Percentiles rank a stretch among this genome's conserved stretches.
Conservation (phyloP, 2,113 vertebrate genomes). For the Cyanoderma ruficeps region DNA sequence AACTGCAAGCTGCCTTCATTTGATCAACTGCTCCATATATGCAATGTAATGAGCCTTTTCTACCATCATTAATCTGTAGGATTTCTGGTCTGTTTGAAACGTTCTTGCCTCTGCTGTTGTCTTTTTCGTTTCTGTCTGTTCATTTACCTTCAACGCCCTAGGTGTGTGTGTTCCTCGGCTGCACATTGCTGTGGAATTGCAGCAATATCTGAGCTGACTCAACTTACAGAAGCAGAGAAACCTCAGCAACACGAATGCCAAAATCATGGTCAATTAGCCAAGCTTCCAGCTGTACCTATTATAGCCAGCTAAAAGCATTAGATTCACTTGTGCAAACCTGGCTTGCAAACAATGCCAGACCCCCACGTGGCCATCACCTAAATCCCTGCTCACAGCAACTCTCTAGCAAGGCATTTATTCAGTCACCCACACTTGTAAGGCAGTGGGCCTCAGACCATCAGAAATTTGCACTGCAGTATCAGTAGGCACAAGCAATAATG, state of each 20-base stretch:
- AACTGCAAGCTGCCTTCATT: neutral
- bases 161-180: neutral
- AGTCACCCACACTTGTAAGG: neutral
- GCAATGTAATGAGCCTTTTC: neutral
- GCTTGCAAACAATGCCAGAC: neutral
- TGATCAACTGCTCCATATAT: neutral
- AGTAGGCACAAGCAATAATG: neutral
- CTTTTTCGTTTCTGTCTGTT: neutral
- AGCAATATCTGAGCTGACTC: neutral
- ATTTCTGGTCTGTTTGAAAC: neutral
- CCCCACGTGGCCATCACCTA: neutral
- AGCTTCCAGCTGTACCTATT: neutral
- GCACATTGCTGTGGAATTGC: neutral
- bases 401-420: neutral
- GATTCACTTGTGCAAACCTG: neutral
- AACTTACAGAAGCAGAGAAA: neutral
- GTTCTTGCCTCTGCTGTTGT: neutral
- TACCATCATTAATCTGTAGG: neutral
- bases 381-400: neutral
- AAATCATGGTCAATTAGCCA: neutral
- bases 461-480: neutral
- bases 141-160: accelerated
- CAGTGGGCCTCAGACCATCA: neutral
- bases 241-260: neutral
- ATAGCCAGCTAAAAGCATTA: neutral